Evolutionary conservation across 2,888 invertebrate species (phyloP).

Genomic region (Catocala fraxini): DNA sequence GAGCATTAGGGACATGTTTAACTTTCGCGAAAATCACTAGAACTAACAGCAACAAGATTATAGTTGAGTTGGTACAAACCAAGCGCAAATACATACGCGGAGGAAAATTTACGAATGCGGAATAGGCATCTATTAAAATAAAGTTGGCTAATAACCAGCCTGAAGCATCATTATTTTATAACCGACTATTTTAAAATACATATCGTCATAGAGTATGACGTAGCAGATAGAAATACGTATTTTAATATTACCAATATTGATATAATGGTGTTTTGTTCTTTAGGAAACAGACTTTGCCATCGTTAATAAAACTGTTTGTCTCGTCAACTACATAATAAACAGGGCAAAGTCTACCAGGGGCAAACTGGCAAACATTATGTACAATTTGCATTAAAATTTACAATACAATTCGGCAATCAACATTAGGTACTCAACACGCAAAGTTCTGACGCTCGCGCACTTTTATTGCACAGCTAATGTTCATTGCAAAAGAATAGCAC

Average conservation of each 20-base stretch:
- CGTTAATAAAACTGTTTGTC: conserved; percentile 32
- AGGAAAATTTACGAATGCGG: neutral
- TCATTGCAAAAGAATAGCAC: conserved; percentile 27
- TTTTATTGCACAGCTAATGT: conserved; percentile 27
- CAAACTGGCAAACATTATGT: conserved; percentile 35
- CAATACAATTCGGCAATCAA: conserved; percentile 41
- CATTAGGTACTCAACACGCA: conserved; percentile 33
- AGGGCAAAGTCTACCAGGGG: conserved; percentile 21
- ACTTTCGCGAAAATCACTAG: conserved; percentile 53
- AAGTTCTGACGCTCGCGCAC: conserved; percentile 27
- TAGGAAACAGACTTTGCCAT: neutral
- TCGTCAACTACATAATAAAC: conserved; percentile 10
- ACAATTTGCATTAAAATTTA: conserved; percentile 36
- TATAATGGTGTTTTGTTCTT: neutral
- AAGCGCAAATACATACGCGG: neutral
- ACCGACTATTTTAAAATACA: too few species aligned
- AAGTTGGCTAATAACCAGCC: neutral
- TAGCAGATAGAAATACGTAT: too few species aligned
- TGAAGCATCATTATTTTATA: too few species aligned
- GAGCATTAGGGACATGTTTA: conserved; percentile 41
- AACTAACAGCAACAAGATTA: neutral
- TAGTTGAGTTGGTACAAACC: neutral
- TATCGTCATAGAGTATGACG: too few species aligned
- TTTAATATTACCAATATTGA: too few species aligned
- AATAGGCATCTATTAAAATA: neutral